Percentiles rank a stretch among this genome's conserved stretches.
These are phyloP conservation scores for Spatulosminthurus flaviceps DNA, from an alignment of 2,888 invertebrate species.

Conservation along the genomic window DNA sequence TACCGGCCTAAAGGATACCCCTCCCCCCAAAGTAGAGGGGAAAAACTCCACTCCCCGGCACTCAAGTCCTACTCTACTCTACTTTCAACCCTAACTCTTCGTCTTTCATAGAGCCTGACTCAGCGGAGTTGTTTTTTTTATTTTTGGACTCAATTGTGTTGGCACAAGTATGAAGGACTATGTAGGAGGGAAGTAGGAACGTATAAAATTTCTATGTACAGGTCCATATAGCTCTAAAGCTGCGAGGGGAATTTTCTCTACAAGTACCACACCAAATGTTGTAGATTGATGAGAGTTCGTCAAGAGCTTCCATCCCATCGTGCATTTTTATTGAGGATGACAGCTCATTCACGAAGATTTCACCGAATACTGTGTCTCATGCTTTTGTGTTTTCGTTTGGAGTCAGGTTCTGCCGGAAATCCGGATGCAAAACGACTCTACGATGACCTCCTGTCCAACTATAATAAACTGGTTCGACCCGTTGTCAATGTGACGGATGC, in stretches of 20 bases:
- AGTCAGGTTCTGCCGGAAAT: conserved; percentile 82
- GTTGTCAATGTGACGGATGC: conserved; percentile 86
- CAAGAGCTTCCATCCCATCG: conserved; percentile 30
- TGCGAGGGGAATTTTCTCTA: background rate
- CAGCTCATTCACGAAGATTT: conserved; percentile 28
- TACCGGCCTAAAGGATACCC: background rate
- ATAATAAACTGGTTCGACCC: conserved; percentile 87
- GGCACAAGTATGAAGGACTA: too few relatives aligned
- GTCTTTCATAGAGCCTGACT: too few relatives aligned
- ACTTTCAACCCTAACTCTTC: too few relatives aligned
- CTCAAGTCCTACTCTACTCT: too few relatives aligned
- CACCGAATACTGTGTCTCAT: conserved; percentile 41
- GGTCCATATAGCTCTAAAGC: too few relatives aligned
- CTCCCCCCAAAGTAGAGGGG: too few relatives aligned
- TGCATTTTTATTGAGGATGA: conserved; percentile 31
- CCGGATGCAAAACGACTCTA: conserved; percentile 88
- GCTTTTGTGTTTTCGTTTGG: conserved; percentile 61
- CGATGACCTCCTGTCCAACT: conserved; percentile 85
- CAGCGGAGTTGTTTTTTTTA: too few relatives aligned
- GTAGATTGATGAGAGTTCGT: conserved; percentile 41
- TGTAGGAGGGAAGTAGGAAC: too few relatives aligned
- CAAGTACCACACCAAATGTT: background rate
- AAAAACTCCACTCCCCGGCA: too few relatives aligned
- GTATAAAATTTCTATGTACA: too few relatives aligned
- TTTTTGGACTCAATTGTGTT: too few relatives aligned